These are phyloP conservation scores for Aporrectodea caliginosa DNA, from an alignment of 1,140 invertebrate genomes.

Conservation along the genomic window DNA sequence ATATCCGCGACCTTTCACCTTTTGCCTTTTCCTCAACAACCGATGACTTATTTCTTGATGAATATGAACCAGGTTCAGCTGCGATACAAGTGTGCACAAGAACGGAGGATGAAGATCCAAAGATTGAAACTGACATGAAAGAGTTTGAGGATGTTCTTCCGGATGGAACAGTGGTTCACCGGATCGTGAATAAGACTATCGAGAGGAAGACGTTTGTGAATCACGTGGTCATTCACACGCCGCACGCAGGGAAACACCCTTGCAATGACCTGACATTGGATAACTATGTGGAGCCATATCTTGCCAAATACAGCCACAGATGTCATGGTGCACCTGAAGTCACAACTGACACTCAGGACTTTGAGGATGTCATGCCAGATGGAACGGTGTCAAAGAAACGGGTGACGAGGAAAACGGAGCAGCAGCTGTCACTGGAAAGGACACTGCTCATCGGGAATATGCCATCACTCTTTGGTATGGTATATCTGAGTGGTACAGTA, in stretches of 20 bases:
- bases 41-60: background rate
- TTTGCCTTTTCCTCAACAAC: background rate
- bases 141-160: constrained; percentile 43
- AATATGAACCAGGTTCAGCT: background rate
- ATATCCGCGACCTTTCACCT: background rate
- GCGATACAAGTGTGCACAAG: background rate
- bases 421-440: background rate
- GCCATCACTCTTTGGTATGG: background rate
- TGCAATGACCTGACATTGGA: background rate
- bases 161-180: constrained; percentile 44
- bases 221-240: background rate
- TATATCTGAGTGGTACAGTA: background rate
- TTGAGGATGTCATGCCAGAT: background rate
- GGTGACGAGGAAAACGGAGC: background rate
- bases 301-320: background rate
- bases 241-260: background rate
- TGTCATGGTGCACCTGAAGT: background rate
- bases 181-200: constrained; percentile 37
- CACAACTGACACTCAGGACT: background rate
- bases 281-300: background rate
- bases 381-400: background rate
- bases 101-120: constrained; percentile 15
- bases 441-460: background rate
- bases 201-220: constrained; percentile 9
- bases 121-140: constrained; percentile 33